Percentiles rank a stretch among this genome's conserved stretches.
These are phyloP conservation scores for Epirrhoe tristata DNA, from an alignment of 2,888 invertebrate genomes.

Conservation along the genomic window DNA sequence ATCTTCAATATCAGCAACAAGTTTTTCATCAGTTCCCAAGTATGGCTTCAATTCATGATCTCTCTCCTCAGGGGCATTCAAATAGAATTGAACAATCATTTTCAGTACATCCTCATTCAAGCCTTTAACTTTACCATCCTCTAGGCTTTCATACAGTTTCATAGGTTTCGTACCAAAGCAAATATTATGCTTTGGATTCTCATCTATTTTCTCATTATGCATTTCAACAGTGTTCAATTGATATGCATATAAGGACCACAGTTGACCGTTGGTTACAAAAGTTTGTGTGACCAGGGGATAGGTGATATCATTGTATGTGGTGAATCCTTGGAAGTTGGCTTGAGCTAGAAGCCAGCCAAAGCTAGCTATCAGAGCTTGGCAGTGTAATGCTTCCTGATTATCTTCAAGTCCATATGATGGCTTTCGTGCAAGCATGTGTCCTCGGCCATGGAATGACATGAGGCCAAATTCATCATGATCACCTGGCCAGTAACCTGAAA, in stretches of 20 bases:
- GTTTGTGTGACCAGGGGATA: constrained; percentile 96
- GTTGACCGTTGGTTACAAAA: constrained; percentile 94
- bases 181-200: constrained; percentile 90
- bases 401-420: constrained; percentile 82
- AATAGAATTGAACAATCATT: constrained; percentile 90
- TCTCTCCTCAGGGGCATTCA: constrained; percentile 87
- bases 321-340: constrained; percentile 95
- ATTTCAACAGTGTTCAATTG: constrained; percentile 95
- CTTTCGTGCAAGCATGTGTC: constrained; percentile 82
- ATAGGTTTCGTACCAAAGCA: constrained; percentile 91
- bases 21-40: constrained; percentile 84
- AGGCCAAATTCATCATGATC: constrained; percentile 91
- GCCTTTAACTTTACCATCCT: constrained; percentile 89
- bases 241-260: constrained; percentile 95
- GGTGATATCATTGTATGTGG: constrained; percentile 94
- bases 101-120: constrained; percentile 93
- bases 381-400: constrained; percentile 87
- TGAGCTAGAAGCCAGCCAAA: constrained; percentile 93
- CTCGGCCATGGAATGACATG: constrained; percentile 89
- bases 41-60: constrained; percentile 90
- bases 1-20: constrained; percentile 89
- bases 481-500: constrained; percentile 93
- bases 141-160: constrained; percentile 90
- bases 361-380: constrained; percentile 91
- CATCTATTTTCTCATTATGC: constrained; percentile 86